Conservation (phyloP, 2,113 vertebrate genomes). For the Cynopterus brachyotis region DNA sequence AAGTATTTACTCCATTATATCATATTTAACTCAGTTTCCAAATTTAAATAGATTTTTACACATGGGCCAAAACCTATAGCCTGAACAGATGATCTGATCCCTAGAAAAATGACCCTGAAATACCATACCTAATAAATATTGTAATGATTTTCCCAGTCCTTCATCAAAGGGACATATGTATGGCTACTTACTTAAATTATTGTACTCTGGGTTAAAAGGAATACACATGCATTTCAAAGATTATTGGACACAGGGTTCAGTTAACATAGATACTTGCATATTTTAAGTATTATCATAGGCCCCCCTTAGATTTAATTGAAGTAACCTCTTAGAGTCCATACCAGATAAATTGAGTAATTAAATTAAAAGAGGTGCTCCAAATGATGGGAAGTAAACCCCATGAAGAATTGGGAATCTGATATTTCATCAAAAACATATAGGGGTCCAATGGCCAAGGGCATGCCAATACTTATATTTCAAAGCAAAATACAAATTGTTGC, state of each 20-base stretch:
- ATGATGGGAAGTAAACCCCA: background rate
- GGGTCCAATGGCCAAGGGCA: accelerated
- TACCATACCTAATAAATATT: background rate
- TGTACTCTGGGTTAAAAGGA: background rate
- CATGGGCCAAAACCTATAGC: background rate
- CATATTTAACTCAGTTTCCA: background rate
- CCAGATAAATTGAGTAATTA: background rate
- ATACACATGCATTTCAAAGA: background rate
- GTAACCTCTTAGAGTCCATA: background rate
- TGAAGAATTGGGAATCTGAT: background rate
- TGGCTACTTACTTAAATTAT: background rate
- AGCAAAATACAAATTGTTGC: background rate
- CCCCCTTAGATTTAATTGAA: background rate
- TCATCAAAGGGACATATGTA: background rate
- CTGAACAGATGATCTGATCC: background rate
- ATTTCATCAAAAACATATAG: background rate
- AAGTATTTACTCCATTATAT: background rate
- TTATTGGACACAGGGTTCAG: background rate
- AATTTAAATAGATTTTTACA: background rate
- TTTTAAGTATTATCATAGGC: background rate
- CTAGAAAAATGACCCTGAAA: background rate
- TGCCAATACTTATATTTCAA: background rate
- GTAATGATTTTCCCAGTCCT: background rate
- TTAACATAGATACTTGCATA: background rate
- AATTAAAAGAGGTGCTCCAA: background rate